Percentiles rank a stretch among this genome's conserved stretches.
Evolutionary conservation across 2,113 vertebrate genomes (phyloP).

Genomic region (Hyaena hyaena): DNA sequence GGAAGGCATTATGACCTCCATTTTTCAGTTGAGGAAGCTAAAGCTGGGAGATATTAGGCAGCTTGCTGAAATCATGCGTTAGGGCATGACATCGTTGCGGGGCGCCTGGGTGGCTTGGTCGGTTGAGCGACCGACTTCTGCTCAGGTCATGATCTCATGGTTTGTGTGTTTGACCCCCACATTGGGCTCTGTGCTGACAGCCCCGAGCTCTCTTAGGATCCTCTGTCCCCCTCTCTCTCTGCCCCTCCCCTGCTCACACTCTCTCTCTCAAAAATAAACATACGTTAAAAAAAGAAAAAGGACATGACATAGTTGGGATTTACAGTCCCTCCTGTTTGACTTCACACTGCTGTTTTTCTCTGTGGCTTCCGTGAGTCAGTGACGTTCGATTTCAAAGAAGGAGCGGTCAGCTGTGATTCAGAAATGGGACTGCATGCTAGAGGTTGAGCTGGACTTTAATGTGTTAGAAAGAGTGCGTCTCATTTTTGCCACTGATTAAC

Average conservation of each 20-base stretch:
- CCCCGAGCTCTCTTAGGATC: too few species aligned
- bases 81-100: not conserved
- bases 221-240: too few species aligned
- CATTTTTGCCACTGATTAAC: not conserved
- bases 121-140: too few species aligned
- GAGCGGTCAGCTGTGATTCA: not conserved
- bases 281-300: not conserved
- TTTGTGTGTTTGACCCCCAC: too few species aligned
- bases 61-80: not conserved
- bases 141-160: too few species aligned
- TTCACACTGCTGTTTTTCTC: not conserved
- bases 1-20: not conserved
- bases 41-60: not conserved
- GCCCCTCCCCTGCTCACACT: too few species aligned
- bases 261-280: too few species aligned
- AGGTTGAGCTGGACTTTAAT: not conserved
- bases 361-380: not conserved
- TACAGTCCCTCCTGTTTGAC: not conserved
- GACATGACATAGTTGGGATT: not conserved
- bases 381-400: not conserved
- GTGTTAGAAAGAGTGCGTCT: not conserved
- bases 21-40: slow-evolving; percentile 3
- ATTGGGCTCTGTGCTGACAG: too few species aligned
- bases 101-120: too few species aligned
- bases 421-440: not conserved